Conservation (phyloP, 2,113 vertebrate genomes). For the Notothenia coriiceps region DNA sequence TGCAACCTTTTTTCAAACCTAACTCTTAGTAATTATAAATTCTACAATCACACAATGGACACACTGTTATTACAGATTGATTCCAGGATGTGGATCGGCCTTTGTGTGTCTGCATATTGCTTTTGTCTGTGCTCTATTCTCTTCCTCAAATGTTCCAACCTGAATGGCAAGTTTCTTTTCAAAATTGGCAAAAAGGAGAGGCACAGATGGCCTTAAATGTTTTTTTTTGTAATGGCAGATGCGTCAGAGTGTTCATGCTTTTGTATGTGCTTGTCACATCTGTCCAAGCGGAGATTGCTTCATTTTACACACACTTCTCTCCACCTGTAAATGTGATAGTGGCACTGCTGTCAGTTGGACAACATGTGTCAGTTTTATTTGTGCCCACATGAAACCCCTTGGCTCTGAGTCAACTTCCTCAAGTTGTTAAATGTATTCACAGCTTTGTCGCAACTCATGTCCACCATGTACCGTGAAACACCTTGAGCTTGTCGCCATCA, state of each 20-base stretch:
- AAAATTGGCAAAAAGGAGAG: conserved; percentile 26
- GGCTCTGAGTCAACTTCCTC: conserved; percentile 32
- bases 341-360: background rate
- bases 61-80: conserved; percentile 19
- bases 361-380: background rate
- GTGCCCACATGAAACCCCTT: conserved; percentile 1
- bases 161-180: conserved; percentile 23
- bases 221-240: conserved; percentile 15
- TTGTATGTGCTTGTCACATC: conserved; percentile 28
- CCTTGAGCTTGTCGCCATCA: conserved; percentile 66
- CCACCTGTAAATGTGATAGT: background rate
- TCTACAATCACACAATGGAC: background rate
- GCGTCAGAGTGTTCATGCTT: conserved; percentile 2
- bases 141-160: conserved; percentile 34
- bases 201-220: conserved; percentile 46
- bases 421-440: conserved; percentile 68
- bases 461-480: conserved; percentile 63
- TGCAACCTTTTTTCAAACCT: background rate
- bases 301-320: background rate
- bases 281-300: conserved; percentile 13
- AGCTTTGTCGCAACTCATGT: conserved; percentile 56
- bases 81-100: conserved; percentile 12
- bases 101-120: conserved; percentile 31
- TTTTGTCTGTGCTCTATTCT: conserved; percentile 22
- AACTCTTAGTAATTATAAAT: background rate